phyloP scores from a whole-genome alignment of 2,888 invertebrate species.

The Rhabditoides inermis region DNA sequence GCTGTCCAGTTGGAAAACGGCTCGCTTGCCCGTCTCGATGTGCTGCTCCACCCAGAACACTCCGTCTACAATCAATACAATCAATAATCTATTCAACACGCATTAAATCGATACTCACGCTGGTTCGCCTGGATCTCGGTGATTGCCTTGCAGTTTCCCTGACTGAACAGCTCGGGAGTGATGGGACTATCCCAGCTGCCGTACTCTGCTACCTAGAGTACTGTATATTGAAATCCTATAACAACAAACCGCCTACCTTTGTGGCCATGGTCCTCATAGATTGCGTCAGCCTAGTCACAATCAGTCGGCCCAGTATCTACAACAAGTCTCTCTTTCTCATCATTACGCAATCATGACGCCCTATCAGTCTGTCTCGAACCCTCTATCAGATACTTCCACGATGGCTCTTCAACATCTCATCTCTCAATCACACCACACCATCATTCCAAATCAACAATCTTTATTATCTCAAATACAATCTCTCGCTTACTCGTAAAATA shows the following conservation, averaged over 20 bases:
- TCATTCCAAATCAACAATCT: too few relatives aligned
- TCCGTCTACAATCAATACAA: slow-evolving; percentile 11
- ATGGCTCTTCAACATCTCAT: too few relatives aligned
- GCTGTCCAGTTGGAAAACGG: slow-evolving; percentile 5
- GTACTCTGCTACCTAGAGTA: slow-evolving; percentile 23
- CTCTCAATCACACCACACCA: too few relatives aligned
- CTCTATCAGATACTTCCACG: too few relatives aligned
- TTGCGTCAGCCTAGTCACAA: background rate
- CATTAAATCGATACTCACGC: slow-evolving; percentile 9
- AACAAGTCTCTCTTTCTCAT: too few relatives aligned
- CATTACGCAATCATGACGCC: too few relatives aligned
- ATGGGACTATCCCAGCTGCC: slow-evolving; percentile 36
- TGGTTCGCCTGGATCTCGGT: slow-evolving; percentile 27
- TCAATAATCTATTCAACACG: background rate
- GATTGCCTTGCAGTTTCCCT: slow-evolving; percentile 35
- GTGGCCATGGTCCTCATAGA: slow-evolving; percentile 14
- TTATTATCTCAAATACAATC: too few relatives aligned
- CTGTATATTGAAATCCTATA: too few relatives aligned
- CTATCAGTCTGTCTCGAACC: too few relatives aligned
- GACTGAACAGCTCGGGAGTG: slow-evolving; percentile 28
- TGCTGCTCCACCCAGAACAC: slow-evolving; percentile 42
- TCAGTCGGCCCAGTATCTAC: too few relatives aligned
- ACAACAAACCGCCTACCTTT: too few relatives aligned
- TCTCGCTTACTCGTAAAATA: too few relatives aligned
- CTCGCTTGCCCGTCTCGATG: slow-evolving; percentile 24